Evolutionary conservation across 2,797 vertebrate genomes (phyloP).

Genomic region (Phalanger gymnotis): DNA sequence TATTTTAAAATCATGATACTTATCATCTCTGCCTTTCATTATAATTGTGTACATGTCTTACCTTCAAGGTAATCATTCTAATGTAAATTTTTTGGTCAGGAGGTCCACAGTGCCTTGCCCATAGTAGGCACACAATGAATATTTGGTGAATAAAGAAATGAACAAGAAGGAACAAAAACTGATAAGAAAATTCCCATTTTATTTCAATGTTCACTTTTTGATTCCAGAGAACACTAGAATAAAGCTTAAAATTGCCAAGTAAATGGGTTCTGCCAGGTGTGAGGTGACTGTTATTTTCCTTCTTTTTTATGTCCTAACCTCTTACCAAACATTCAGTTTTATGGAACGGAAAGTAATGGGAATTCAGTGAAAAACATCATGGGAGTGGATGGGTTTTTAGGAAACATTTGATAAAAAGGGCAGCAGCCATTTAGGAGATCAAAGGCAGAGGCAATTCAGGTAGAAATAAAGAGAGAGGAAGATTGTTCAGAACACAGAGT

Average conservation of each 20-base stretch:
- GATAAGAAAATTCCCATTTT: neutral
- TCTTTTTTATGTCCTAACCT: neutral
- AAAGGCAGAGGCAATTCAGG: neutral
- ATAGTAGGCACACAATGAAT: neutral
- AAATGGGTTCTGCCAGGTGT: no score
- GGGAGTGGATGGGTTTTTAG: neutral
- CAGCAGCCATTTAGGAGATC: slow-evolving; percentile 1
- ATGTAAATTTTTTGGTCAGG: neutral
- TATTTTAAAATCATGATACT: neutral
- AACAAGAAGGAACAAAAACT: neutral
- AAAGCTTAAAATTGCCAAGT: neutral
- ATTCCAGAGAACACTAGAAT: neutral
- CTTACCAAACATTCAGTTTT: neutral
- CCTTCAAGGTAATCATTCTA: neutral
- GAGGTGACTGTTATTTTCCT: neutral
- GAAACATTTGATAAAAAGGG: neutral
- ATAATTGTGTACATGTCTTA: neutral
- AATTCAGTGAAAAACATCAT: slow-evolving; percentile 30
- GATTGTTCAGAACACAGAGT: neutral
- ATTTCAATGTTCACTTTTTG: neutral
- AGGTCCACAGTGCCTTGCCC: neutral
- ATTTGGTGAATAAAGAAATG: neutral
- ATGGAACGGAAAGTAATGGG: neutral
- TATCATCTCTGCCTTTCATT: neutral
- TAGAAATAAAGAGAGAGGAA: neutral